Evolutionary conservation across 2,888 invertebrate genomes (phyloP).

Genomic region (Siphlonurus alternatus): DNA sequence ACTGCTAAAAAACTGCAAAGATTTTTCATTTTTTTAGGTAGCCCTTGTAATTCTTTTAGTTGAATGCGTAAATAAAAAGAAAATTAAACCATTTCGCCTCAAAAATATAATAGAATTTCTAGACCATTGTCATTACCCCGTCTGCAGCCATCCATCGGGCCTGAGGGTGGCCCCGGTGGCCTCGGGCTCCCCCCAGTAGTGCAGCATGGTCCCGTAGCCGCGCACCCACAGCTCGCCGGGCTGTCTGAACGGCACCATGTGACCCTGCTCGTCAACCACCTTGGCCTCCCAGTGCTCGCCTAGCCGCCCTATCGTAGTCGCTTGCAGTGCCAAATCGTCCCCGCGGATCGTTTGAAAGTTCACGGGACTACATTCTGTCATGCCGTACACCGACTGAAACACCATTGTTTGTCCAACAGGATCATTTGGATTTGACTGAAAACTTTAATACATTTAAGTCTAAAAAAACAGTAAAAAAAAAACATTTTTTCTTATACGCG

Average conservation of each 20-base stretch:
- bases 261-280: conserved; percentile 44
- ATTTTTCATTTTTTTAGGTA: too few species aligned
- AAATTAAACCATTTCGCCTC: too few species aligned
- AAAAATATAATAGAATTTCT: too few species aligned
- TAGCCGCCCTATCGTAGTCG: conserved; percentile 34
- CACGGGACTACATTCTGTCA: conserved; percentile 41
- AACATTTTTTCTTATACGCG: too few species aligned
- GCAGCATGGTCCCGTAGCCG: conserved; percentile 61
- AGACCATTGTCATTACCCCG: too few species aligned
- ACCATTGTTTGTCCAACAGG: background rate
- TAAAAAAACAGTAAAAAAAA: too few species aligned
- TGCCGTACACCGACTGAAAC: conserved; percentile 35
- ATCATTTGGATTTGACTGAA: too few species aligned
- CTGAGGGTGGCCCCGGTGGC: conserved; percentile 51
- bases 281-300: conserved; percentile 34
- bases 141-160: conserved; percentile 57
- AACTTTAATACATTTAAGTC: too few species aligned
- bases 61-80: too few species aligned
- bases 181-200: conserved; percentile 63
- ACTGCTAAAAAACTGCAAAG: too few species aligned
- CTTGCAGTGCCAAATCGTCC: conserved; percentile 29
- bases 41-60: too few species aligned
- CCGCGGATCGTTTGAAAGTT: conserved; percentile 30
- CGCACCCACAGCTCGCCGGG: conserved; percentile 59
- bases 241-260: conserved; percentile 47